Evolutionary conservation across 2,888 invertebrate genomes (phyloP).

Genomic region (Urechis unicinctus): DNA sequence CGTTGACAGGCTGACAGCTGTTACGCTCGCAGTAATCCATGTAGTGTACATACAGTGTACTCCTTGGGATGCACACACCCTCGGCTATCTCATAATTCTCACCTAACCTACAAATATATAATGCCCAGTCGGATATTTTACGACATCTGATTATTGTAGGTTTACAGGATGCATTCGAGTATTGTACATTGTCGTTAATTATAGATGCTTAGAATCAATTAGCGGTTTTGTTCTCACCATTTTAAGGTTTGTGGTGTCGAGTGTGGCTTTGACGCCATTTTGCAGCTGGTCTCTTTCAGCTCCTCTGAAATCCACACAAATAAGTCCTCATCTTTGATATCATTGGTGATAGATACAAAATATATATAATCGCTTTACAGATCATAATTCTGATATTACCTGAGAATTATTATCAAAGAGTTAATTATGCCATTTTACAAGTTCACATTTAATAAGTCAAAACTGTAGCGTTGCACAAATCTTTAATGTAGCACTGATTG

Average conservation of each 20-base stretch:
- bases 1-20: slow-evolving; percentile 54
- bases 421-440: too few species aligned
- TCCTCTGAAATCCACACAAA: too few species aligned
- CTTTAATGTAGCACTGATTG: too few species aligned
- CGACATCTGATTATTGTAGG: background rate
- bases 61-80: slow-evolving; percentile 55
- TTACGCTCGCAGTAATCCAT: slow-evolving; percentile 53
- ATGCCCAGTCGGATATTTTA: background rate
- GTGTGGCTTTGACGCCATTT: slow-evolving; percentile 28
- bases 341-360: too few species aligned
- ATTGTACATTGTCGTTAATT: background rate
- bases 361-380: too few species aligned
- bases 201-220: background rate
- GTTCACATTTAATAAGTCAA: too few species aligned
- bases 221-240: slow-evolving; percentile 32
- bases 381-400: too few species aligned
- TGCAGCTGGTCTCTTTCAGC: slow-evolving; percentile 12
- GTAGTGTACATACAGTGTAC: slow-evolving; percentile 46
- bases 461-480: too few species aligned
- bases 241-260: slow-evolving; percentile 46
- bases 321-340: too few species aligned
- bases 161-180: too few species aligned
- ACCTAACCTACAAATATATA: slow-evolving; percentile 43
- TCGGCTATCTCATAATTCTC: slow-evolving; percentile 55
- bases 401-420: too few species aligned